A percentile compares a stretch with the other conserved stretches of the same genome.
Evolutionary conservation across 2,888 invertebrate species (phyloP).

Genomic region (Synergus gifuensis): DNA sequence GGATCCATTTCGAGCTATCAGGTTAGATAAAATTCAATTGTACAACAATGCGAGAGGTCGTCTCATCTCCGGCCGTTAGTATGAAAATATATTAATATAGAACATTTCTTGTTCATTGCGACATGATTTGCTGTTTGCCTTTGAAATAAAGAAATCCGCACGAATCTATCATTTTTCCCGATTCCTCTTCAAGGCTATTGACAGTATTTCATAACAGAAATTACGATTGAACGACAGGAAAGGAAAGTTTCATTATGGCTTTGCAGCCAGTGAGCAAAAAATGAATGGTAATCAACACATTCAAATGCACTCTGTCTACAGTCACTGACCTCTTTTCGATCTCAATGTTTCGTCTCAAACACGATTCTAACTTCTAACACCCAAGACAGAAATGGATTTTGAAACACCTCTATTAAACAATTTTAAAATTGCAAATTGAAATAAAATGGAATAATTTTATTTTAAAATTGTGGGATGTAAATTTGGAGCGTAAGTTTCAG

Average conservation of each 20-base stretch:
- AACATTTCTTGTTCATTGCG: neutral
- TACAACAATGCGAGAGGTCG: neutral
- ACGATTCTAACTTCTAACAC: neutral
- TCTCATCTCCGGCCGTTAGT: neutral
- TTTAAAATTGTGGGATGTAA: no score
- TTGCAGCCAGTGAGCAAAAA: constrained; percentile 30
- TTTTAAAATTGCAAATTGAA: neutral
- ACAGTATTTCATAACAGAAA: constrained; percentile 33
- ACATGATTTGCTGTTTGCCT: neutral
- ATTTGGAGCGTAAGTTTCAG: neutral
- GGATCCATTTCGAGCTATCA: neutral
- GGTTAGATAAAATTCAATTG: neutral
- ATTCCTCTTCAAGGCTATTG: constrained; percentile 39
- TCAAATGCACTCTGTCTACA: constrained; percentile 23
- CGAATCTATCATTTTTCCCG: neutral
- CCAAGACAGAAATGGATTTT: neutral
- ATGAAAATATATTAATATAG: neutral
- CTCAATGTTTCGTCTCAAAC: constrained; percentile 18
- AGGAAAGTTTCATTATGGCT: constrained; percentile 40
- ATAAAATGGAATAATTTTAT: no score
- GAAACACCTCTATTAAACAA: neutral
- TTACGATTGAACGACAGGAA: constrained; percentile 34
- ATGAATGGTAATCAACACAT: constrained; percentile 37
- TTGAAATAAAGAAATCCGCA: neutral
- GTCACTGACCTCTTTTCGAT: constrained; percentile 25